Evolutionary conservation across 1,140 invertebrate species (phyloP).

Genomic region (Hylaeus anthracinus): DNA sequence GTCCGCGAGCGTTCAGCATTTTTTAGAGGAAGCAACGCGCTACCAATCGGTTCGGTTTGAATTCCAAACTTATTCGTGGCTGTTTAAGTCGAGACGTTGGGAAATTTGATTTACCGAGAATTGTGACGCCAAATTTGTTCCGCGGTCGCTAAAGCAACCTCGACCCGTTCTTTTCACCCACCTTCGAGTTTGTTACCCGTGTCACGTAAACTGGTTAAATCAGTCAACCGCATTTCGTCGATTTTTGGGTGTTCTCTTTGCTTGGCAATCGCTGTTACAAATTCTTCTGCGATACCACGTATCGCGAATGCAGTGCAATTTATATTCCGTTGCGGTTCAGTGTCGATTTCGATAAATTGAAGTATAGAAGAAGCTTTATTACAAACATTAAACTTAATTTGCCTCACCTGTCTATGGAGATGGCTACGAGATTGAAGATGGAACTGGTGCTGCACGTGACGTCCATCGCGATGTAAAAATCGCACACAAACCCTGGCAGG

Average conservation of each 20-base stretch:
- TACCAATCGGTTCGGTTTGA: too few species aligned
- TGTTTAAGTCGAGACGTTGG: background rate
- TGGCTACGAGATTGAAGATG: conserved; percentile 99
- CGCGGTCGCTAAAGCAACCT: background rate
- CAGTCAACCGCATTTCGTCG: conserved; percentile 60
- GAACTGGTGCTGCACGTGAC: conserved; percentile 99
- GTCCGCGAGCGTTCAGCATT: background rate
- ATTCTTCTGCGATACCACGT: background rate
- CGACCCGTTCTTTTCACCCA: background rate
- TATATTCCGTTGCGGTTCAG: too few species aligned
- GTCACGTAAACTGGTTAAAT: conserved; percentile 72
- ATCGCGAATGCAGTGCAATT: background rate
- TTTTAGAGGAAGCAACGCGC: too few species aligned
- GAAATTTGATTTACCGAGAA: conserved; percentile 20
- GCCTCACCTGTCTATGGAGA: conserved; percentile 97
- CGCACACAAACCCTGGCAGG: conserved; percentile 94
- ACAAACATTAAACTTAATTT: too few species aligned
- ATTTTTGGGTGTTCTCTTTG: conserved; percentile 26
- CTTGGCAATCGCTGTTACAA: background rate
- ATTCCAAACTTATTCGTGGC: too few species aligned
- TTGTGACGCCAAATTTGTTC: background rate
- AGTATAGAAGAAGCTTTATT: too few species aligned
- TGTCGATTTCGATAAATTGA: too few species aligned
- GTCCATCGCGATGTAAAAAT: conserved; percentile 99
- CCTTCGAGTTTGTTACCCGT: conserved; percentile 48